phyloP scores from a whole-genome alignment of 2,797 vertebrate species.

The Rhinella marina region DNA sequence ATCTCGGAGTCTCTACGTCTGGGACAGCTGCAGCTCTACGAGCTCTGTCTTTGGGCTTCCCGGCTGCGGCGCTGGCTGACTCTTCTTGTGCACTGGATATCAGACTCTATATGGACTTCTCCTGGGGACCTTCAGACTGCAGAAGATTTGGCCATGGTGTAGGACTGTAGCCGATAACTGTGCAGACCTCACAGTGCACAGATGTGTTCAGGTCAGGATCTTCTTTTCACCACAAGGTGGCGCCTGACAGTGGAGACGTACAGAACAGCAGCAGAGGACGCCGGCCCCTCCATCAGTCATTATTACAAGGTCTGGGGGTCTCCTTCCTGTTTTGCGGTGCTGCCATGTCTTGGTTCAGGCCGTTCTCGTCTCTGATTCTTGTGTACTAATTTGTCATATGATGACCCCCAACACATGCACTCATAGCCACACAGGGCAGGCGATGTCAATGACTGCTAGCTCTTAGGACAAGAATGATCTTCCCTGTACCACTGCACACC shows the following conservation, averaged over 20 bases:
- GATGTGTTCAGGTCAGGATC: neutral
- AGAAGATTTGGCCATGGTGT: neutral
- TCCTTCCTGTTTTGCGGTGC: too few species aligned
- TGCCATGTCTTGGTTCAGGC: neutral
- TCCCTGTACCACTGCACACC: neutral
- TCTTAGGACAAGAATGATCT: neutral
- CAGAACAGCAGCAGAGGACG: neutral
- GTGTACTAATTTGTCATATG: neutral
- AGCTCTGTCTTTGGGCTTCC: conserved; percentile 81
- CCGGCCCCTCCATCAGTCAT: too few species aligned
- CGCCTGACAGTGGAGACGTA: neutral
- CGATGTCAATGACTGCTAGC: neutral
- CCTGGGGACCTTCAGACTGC: neutral
- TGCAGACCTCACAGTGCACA: too few species aligned
- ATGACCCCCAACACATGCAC: neutral
- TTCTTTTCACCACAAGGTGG: neutral
- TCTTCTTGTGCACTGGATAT: conserved; percentile 72
- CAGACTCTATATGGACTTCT: conserved; percentile 60
- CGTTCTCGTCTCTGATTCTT: neutral
- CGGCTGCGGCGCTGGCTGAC: conserved; percentile 75
- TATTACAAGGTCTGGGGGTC: too few species aligned
- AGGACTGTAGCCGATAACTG: too few species aligned
- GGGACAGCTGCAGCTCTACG: conserved; percentile 83
- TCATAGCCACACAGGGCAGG: neutral
- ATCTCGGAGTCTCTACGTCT: conserved; percentile 79